A percentile compares a stretch with the other conserved stretches of the same genome.
Evolutionary conservation across 2,888 invertebrate species (phyloP).

Genomic region (Drosophila siamana): DNA sequence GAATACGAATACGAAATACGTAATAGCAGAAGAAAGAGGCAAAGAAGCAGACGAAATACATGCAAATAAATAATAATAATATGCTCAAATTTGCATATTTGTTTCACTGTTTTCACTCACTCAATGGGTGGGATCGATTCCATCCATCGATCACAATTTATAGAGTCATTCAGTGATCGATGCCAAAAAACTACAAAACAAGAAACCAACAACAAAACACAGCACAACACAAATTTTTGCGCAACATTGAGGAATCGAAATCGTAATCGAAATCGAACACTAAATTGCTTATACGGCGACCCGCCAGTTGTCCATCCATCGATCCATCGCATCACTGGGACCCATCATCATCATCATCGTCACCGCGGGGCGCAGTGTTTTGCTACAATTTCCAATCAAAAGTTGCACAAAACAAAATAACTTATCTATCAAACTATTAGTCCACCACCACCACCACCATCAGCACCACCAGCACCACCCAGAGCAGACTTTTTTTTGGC

Average conservation of each 20-base stretch:
- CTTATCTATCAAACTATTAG: conserved; percentile 32
- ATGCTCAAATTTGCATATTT: conserved; percentile 72
- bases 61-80: conserved; percentile 59
- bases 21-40: conserved; percentile 20
- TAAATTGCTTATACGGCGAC: conserved; percentile 10
- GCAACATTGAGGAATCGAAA: conserved; percentile 9
- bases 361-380: conserved; percentile 38
- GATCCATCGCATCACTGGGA: not conserved
- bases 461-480: too few relatives aligned
- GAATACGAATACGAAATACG: conserved; percentile 11
- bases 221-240: not conserved
- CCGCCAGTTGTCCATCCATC: conserved; percentile 11
- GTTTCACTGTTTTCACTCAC: conserved; percentile 49
- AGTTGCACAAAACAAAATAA: conserved; percentile 54
- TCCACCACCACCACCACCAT: too few relatives aligned
- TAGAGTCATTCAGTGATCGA: conserved; percentile 44
- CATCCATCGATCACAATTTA: conserved; percentile 44
- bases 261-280: conserved; percentile 19
- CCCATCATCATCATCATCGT: not conserved
- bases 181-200: conserved; percentile 8
- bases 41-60: conserved; percentile 30
- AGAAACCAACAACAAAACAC: not conserved
- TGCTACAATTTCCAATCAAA: conserved; percentile 69
- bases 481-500: too few relatives aligned
- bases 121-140: conserved; percentile 4